These are phyloP conservation scores for Temnothorax unifasciatus DNA, from an alignment of 2,888 invertebrate genomes.

Conservation along the genomic window DNA sequence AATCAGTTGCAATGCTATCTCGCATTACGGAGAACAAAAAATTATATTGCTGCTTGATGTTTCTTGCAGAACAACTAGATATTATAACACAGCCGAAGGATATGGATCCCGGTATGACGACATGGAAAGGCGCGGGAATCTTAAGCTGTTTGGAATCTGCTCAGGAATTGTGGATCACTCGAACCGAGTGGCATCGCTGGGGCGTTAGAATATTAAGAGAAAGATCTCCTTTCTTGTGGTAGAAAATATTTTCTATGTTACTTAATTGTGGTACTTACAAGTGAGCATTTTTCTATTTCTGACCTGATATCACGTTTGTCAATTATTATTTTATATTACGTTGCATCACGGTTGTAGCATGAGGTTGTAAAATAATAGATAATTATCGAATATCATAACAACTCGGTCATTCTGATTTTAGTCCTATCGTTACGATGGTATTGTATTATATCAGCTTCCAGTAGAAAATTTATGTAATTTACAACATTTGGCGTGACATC, in stretches of 20 bases:
- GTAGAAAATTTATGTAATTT: slow-evolving; percentile 75
- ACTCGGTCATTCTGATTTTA: slow-evolving; percentile 78
- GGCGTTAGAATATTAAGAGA: slow-evolving; percentile 95
- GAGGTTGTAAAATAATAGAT: slow-evolving; percentile 32
- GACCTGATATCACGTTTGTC: not conserved
- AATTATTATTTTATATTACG: not conserved
- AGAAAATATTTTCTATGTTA: slow-evolving; percentile 39
- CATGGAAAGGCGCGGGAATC: slow-evolving; percentile 98
- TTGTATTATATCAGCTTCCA: slow-evolving; percentile 78
- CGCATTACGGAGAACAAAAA: not conserved
- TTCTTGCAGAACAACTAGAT: slow-evolving; percentile 91
- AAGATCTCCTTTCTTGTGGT: slow-evolving; percentile 97
- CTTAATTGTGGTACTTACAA: not conserved
- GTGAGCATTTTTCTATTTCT: not conserved
- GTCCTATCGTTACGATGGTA: slow-evolving; percentile 80
- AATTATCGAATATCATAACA: slow-evolving; percentile 67
- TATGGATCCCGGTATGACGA: slow-evolving; percentile 95
- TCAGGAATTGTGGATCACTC: slow-evolving; percentile 96
- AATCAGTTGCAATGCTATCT: not conserved
- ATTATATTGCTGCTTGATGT: not conserved
- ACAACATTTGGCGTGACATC: slow-evolving; percentile 67
- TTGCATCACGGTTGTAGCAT: not conserved
- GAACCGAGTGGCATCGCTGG: slow-evolving; percentile 94
- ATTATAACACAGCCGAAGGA: slow-evolving; percentile 97
- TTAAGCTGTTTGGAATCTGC: slow-evolving; percentile 97